A percentile compares a stretch with the other conserved stretches of the same genome.
phyloP scores from a whole-genome alignment of 1,140 invertebrate genomes.

The Trialeurodes vaporariorum region DNA sequence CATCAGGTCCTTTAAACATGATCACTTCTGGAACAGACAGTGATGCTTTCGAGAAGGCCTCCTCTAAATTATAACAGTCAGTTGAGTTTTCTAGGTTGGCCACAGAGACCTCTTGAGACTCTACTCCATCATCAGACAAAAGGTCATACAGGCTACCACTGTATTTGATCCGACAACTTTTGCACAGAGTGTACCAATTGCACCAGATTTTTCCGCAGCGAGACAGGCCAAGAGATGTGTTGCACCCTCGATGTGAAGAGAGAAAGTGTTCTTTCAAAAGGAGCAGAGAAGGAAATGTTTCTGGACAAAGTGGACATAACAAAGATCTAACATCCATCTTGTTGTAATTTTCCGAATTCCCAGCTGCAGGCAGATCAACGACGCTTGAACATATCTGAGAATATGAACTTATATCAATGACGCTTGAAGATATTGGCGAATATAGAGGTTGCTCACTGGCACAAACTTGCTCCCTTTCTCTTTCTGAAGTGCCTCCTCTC shows the following conservation, averaged over 20 bases:
- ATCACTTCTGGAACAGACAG: background rate
- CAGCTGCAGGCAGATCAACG: background rate
- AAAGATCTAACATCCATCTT: background rate
- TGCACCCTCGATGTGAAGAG: background rate
- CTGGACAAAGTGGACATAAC: background rate
- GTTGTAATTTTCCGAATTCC: background rate
- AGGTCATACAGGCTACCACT: background rate
- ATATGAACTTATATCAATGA: background rate
- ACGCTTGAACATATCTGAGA: background rate
- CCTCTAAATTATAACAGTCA: background rate
- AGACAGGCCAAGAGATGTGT: background rate
- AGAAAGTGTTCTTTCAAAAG: background rate
- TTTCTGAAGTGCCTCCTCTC: background rate
- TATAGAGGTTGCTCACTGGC: background rate
- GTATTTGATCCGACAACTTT: background rate
- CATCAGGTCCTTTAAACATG: background rate
- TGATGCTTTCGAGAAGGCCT: background rate
- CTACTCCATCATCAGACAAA: background rate
- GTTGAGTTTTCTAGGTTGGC: background rate
- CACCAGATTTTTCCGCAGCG: background rate
- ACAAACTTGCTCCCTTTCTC: conserved; percentile 9
- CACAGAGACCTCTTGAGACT: background rate
- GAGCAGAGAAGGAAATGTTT: background rate
- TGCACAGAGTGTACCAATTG: background rate
- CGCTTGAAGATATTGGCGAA: background rate